These are phyloP conservation scores for Platerodrilus igneus DNA, from an alignment of 2,888 invertebrate species.

Conservation along the genomic window DNA sequence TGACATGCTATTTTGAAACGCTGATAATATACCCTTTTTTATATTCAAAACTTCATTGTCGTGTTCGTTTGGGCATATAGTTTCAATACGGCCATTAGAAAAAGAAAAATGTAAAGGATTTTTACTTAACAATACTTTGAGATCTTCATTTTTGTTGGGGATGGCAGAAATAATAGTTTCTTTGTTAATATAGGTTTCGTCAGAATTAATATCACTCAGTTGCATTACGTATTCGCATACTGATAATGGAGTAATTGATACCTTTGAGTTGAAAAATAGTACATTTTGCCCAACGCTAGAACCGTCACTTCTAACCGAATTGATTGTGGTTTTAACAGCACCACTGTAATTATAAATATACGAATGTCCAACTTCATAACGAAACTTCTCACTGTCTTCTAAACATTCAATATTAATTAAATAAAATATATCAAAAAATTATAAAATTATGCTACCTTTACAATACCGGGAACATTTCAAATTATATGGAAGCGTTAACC, in stretches of 20 bases:
- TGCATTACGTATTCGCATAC: constrained; percentile 27
- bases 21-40: constrained; percentile 28
- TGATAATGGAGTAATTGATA: constrained; percentile 20
- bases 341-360: constrained; percentile 27
- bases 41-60: constrained; percentile 24
- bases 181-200: constrained; percentile 8
- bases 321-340: constrained; percentile 16
- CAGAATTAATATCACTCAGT: constrained; percentile 7
- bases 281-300: constrained; percentile 17
- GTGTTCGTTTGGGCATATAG: constrained; percentile 23
- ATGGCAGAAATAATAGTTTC: too few species aligned
- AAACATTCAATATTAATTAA: constrained; percentile 3
- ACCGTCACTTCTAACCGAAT: constrained; percentile 4
- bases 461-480: constrained; percentile 31
- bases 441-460: constrained; percentile 29
- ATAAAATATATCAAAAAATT: background rate
- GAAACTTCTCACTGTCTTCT: constrained; percentile 25
- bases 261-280: constrained; percentile 16
- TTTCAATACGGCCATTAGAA: constrained; percentile 29
- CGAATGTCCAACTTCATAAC: constrained; percentile 22
- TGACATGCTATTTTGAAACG: constrained; percentile 28
- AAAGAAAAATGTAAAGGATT: constrained; percentile 26
- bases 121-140: constrained; percentile 10
- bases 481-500: constrained; percentile 2
- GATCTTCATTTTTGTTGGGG: background rate